Conservation (phyloP, 2,888 invertebrate species). For the Aporophyla nigra region DNA sequence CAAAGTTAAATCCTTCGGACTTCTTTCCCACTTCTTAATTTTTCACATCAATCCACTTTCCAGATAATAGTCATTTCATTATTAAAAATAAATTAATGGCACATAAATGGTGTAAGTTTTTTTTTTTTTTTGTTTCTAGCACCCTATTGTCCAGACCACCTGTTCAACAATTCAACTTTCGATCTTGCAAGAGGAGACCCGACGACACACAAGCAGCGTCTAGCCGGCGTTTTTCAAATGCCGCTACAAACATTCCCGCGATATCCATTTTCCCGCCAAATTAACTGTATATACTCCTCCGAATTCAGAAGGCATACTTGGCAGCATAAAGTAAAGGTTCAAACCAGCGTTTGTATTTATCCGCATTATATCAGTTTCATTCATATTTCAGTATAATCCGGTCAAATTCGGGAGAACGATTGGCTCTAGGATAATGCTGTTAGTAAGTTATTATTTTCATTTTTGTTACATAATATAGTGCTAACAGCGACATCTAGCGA, state of each 20-base stretch:
- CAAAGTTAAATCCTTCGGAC: conserved; percentile 51
- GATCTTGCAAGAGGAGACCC: conserved; percentile 57
- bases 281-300: conserved; percentile 33
- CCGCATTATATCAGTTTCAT: conserved; percentile 36
- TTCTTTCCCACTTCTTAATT: conserved; percentile 39
- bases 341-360: conserved; percentile 33
- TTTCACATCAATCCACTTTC: conserved; percentile 60
- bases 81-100: conserved; percentile 6
- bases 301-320: conserved; percentile 25
- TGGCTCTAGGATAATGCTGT: background rate
- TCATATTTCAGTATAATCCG: conserved; percentile 28
- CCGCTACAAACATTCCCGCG: conserved; percentile 65
- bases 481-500: conserved; percentile 52
- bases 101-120: background rate
- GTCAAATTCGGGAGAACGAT: conserved; percentile 29
- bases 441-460: background rate
- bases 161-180: conserved; percentile 67
- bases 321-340: background rate
- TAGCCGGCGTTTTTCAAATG: conserved; percentile 79
- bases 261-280: conserved; percentile 74
- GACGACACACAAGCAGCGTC: conserved; percentile 64
- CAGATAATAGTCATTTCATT: conserved; percentile 13
- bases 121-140: conserved; percentile 8
- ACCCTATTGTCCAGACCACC: conserved; percentile 49
- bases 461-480: conserved; percentile 32